These are phyloP conservation scores for Cetonia aurata DNA, from an alignment of 2,888 invertebrate species.

Conservation along the genomic window DNA sequence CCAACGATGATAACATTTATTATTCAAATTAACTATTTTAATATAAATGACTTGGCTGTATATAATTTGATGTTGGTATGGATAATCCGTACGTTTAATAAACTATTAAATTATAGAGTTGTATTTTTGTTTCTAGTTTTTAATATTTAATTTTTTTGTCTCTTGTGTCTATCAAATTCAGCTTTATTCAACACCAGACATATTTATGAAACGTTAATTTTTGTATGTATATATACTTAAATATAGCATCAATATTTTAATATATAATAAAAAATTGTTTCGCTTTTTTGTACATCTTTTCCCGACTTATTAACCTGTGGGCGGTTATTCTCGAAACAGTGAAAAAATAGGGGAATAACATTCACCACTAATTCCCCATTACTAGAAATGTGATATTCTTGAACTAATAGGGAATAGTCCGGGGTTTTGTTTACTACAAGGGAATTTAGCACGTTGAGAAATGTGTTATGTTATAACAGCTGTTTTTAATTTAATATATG, in stretches of 20 bases:
- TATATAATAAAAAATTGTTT: constrained; percentile 31
- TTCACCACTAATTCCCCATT: too few species aligned
- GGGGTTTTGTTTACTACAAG: too few species aligned
- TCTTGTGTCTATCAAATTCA: constrained; percentile 7
- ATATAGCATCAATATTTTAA: constrained; percentile 40
- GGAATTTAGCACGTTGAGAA: too few species aligned
- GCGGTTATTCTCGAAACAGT: not conserved
- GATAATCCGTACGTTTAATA: constrained; percentile 64
- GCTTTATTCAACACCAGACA: constrained; percentile 40
- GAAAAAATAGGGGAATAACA: not conserved
- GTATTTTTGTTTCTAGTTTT: constrained; percentile 32
- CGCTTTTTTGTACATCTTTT: not conserved
- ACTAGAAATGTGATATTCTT: too few species aligned
- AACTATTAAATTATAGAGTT: constrained; percentile 46
- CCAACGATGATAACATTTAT: constrained; percentile 49
- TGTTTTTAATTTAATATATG: too few species aligned
- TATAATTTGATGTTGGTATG: constrained; percentile 67
- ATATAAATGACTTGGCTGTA: constrained; percentile 66
- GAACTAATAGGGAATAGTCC: too few species aligned
- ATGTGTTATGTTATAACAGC: too few species aligned
- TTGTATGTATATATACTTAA: constrained; percentile 4
- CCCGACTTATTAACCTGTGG: not conserved
- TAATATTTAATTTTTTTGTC: constrained; percentile 26
- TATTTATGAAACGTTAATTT: constrained; percentile 41
- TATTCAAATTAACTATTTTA: constrained; percentile 63